Conservation (phyloP, 1,140 invertebrate genomes). For the Glossosoma conforme region DNA sequence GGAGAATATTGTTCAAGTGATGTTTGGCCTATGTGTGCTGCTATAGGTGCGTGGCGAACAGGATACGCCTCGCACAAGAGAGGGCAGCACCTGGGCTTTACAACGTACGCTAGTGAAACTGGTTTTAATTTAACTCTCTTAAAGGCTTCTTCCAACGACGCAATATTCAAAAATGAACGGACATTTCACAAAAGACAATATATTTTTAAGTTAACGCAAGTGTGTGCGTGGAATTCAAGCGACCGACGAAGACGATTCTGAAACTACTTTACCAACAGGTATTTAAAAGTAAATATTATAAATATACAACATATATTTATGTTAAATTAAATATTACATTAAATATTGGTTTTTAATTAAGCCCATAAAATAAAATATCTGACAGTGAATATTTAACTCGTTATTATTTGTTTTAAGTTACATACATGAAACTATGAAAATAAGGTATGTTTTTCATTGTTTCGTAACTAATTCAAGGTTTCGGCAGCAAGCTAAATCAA, state of each 20-base stretch:
- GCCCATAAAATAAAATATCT: too few relatives aligned
- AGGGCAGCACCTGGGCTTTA: slow-evolving; percentile 55
- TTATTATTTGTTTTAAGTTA: too few relatives aligned
- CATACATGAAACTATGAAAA: too few relatives aligned
- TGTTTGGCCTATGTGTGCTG: slow-evolving; percentile 73
- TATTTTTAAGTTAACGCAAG: background rate
- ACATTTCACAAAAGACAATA: slow-evolving; percentile 2
- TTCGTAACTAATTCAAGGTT: too few relatives aligned
- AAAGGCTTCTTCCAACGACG: background rate
- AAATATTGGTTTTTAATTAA: too few relatives aligned
- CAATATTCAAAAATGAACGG: background rate
- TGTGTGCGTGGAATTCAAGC: too few relatives aligned
- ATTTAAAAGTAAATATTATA: slow-evolving; percentile 4
- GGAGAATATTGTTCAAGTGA: slow-evolving; percentile 92
- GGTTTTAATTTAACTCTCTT: slow-evolving; percentile 3
- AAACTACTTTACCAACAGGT: slow-evolving; percentile 1
- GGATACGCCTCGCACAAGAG: slow-evolving; percentile 53
- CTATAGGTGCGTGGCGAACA: slow-evolving; percentile 58
- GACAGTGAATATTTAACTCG: too few relatives aligned
- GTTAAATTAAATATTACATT: too few relatives aligned
- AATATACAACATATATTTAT: too few relatives aligned
- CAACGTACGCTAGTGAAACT: slow-evolving; percentile 40
- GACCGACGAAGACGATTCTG: background rate
- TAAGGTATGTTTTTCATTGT: too few relatives aligned
- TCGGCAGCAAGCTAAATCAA: too few relatives aligned